Conservation (phyloP, 2,113 vertebrate genomes). For the Epinephelus cyanopodus region DNA sequence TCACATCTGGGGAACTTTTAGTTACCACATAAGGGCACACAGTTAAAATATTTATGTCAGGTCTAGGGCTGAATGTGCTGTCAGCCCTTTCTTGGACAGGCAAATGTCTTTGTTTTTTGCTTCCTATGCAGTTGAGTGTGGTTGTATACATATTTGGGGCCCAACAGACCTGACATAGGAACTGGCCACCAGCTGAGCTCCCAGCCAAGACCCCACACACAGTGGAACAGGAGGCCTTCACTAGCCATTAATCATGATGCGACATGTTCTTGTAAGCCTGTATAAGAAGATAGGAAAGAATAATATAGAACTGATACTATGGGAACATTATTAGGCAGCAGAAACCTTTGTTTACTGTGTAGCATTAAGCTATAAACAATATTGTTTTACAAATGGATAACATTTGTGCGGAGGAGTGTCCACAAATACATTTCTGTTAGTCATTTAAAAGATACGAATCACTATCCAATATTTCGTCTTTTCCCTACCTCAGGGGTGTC, state of each 20-base stretch:
- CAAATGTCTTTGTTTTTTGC: not conserved
- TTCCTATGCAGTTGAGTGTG: not conserved
- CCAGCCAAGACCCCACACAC: constrained; percentile 46
- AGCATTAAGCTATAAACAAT: not conserved
- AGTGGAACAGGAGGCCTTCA: not conserved
- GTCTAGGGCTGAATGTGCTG: not conserved
- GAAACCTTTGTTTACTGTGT: not conserved
- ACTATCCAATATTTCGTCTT: not conserved
- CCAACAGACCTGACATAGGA: not conserved
- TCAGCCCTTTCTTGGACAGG: constrained; percentile 18
- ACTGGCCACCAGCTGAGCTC: not conserved
- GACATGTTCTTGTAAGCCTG: constrained; percentile 1
- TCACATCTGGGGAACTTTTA: not conserved
- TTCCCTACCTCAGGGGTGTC: too few relatives aligned
- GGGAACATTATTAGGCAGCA: not conserved
- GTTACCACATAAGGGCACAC: not conserved
- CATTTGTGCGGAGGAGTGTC: too few relatives aligned
- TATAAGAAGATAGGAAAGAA: not conserved
- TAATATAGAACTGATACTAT: not conserved
- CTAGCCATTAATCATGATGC: constrained; percentile 17
- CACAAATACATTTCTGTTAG: not conserved
- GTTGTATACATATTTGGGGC: constrained; percentile 11
- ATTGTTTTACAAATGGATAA: not conserved
- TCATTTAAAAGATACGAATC: not conserved
- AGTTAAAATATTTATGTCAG: not conserved